Percentiles rank a stretch among this genome's conserved stretches.
Evolutionary conservation across 2,113 vertebrate genomes (phyloP).

Genomic region (Electrona antarctica): DNA sequence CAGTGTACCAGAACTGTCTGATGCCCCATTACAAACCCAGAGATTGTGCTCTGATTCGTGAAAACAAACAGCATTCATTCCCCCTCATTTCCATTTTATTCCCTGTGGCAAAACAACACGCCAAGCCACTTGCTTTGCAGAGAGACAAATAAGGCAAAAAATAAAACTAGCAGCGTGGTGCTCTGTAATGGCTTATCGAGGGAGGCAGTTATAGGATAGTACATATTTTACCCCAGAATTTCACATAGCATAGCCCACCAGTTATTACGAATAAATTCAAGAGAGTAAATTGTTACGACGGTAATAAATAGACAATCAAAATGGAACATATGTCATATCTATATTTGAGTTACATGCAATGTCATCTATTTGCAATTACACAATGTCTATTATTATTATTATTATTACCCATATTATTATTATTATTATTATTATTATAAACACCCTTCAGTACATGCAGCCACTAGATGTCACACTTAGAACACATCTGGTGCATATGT

Average conservation of each 20-base stretch:
- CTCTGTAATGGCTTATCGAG: constrained; percentile 30
- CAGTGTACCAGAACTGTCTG: constrained; percentile 27
- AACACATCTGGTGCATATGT: not conserved
- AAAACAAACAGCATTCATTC: constrained; percentile 56
- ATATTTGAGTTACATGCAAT: too few relatives aligned
- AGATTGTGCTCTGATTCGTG: constrained; percentile 35
- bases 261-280: constrained; percentile 46
- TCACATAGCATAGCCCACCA: constrained; percentile 32
- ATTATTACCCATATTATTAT: too few relatives aligned
- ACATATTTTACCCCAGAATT: constrained; percentile 26
- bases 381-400: too few relatives aligned
- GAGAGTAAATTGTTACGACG: constrained; percentile 11
- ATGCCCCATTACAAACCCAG: constrained; percentile 36
- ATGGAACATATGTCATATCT: not conserved
- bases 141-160: constrained; percentile 31
- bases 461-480: too few relatives aligned
- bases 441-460: too few relatives aligned
- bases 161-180: constrained; percentile 34
- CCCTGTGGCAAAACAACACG: constrained; percentile 38
- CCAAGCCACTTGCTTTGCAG: constrained; percentile 16
- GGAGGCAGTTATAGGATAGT: constrained; percentile 30
- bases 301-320: constrained; percentile 24
- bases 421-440: too few relatives aligned
- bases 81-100: constrained; percentile 50
- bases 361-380: too few relatives aligned